Conservation (phyloP, 2,888 invertebrate species). For the Papilio demoleus region DNA sequence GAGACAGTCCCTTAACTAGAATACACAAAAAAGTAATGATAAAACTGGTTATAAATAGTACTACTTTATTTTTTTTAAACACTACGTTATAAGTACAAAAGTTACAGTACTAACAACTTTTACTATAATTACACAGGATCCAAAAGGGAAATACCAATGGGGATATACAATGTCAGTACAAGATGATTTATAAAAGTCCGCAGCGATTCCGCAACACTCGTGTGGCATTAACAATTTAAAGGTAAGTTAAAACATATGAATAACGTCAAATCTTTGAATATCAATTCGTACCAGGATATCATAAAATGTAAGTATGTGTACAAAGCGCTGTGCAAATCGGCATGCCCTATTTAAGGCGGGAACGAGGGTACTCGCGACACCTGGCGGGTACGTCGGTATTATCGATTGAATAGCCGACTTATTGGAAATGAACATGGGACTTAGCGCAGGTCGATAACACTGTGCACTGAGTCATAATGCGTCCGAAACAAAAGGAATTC, state of each 20-base stretch:
- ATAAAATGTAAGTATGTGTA: constrained; percentile 13
- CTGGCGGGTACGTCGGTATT: constrained; percentile 23
- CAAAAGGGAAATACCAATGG: neutral
- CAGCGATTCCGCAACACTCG: neutral
- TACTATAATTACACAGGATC: too few species aligned
- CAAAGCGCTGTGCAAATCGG: constrained; percentile 30
- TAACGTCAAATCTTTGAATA: neutral
- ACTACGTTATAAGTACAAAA: neutral
- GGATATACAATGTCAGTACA: neutral
- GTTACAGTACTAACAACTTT: neutral
- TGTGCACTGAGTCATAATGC: constrained; percentile 25
- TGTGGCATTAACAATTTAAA: neutral
- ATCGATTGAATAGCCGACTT: constrained; percentile 31
- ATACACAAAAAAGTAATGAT: constrained; percentile 20
- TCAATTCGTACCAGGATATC: constrained; percentile 15
- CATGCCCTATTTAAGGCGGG: constrained; percentile 23
- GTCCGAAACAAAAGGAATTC: constrained; percentile 29
- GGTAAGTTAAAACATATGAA: neutral
- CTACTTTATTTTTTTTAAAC: neutral
- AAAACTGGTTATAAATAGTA: neutral
- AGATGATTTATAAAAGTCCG: neutral
- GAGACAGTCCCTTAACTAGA: constrained; percentile 19
- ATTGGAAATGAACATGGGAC: constrained; percentile 28
- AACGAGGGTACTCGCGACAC: constrained; percentile 23
- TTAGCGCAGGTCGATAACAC: constrained; percentile 29